These are phyloP conservation scores for Lasioglossum morio DNA, from an alignment of 2,888 invertebrate genomes.

Conservation along the genomic window DNA sequence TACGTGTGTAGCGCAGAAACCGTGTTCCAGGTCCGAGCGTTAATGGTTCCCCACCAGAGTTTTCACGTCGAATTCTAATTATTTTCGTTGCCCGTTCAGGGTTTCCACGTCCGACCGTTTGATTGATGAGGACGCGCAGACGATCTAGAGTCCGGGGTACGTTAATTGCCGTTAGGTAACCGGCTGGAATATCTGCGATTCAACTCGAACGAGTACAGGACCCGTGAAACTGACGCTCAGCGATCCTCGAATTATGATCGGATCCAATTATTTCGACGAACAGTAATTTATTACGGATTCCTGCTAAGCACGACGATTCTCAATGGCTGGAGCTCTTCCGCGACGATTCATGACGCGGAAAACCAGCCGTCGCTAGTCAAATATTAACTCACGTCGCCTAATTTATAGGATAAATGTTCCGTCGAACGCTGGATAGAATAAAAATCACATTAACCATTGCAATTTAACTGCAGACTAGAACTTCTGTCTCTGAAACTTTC, in stretches of 20 bases:
- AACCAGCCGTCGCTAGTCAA: not conserved
- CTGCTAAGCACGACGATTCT: not conserved
- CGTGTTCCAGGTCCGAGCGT: not conserved
- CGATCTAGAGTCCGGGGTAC: not conserved
- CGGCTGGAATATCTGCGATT: slow-evolving; percentile 16
- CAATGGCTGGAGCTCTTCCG: not conserved
- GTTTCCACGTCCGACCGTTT: not conserved
- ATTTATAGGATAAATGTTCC: no score
- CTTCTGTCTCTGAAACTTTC: no score
- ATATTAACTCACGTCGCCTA: no score
- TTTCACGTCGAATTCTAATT: not conserved
- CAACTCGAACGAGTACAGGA: slow-evolving; percentile 17
- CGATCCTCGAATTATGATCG: slow-evolving; percentile 21
- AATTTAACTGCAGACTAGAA: no score
- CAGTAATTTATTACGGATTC: slow-evolving; percentile 5
- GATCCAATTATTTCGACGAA: slow-evolving; percentile 9
- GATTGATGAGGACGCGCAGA: not conserved
- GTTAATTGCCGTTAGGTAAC: slow-evolving; percentile 9
- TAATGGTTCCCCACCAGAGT: not conserved
- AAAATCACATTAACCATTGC: no score
- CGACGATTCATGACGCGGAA: not conserved
- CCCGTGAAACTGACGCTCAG: not conserved
- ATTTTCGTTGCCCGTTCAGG: not conserved
- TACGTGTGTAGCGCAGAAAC: not conserved
- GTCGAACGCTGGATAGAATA: no score